Conservation (phyloP, 2,113 vertebrate genomes). For the Crotalus horridus region DNA sequence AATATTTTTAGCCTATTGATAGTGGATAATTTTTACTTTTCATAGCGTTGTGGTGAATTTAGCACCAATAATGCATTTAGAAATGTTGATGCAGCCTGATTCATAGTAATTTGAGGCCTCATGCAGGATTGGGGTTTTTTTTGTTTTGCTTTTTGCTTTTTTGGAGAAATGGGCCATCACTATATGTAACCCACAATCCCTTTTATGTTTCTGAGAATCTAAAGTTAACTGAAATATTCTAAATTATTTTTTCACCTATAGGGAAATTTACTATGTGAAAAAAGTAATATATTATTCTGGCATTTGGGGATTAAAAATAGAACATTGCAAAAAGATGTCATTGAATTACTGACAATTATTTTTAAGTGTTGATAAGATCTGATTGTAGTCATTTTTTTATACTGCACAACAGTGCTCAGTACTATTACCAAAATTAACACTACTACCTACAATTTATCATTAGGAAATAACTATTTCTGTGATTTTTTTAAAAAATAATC, state of each 20-base stretch:
- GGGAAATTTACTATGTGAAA: background rate
- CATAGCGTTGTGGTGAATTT: background rate
- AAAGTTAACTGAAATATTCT: background rate
- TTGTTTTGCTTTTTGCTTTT: background rate
- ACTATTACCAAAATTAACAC: background rate
- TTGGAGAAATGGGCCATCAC: background rate
- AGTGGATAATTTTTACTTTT: background rate
- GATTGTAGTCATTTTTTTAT: background rate
- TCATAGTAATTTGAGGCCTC: background rate
- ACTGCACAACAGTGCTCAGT: background rate
- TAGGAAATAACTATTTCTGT: background rate
- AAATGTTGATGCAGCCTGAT: background rate
- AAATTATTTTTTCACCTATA: background rate
- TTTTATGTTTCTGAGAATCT: background rate
- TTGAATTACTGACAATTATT: background rate
- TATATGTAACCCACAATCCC: background rate
- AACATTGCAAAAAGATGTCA: background rate
- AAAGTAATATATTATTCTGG: background rate
- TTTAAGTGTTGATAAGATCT: background rate
- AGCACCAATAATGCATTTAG: background rate
- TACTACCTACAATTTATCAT: background rate
- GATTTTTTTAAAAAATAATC: background rate
- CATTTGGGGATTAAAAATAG: background rate
- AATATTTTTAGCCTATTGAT: background rate
- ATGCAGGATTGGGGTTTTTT: background rate